A percentile compares a stretch with the other conserved stretches of the same genome.
Evolutionary conservation across 1,140 invertebrate species (phyloP).

Genomic region (Drosophila lacertosa): DNA sequence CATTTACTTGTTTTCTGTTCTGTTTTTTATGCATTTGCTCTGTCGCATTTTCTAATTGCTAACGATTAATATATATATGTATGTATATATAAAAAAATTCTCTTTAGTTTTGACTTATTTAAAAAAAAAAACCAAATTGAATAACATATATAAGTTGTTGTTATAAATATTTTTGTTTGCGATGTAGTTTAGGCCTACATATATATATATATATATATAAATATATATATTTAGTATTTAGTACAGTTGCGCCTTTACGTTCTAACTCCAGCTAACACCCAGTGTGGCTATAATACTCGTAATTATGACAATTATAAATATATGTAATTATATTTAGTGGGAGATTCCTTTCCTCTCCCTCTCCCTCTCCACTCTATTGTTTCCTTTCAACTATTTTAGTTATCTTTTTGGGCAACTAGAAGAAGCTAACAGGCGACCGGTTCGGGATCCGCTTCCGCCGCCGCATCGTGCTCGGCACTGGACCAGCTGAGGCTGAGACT

Average conservation of each 20-base stretch:
- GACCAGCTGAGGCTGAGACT: slow-evolving; percentile 50
- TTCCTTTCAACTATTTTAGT: slow-evolving; percentile 16
- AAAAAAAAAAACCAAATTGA: slow-evolving; percentile 21
- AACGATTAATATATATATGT: slow-evolving; percentile 24
- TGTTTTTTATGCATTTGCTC: slow-evolving; percentile 39
- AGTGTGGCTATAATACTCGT: slow-evolving; percentile 34
- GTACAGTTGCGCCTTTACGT: slow-evolving; percentile 35
- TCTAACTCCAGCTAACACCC: too few relatives aligned
- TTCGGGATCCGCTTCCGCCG: slow-evolving; percentile 21
- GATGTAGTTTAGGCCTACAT: slow-evolving; percentile 13
- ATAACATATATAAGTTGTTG: slow-evolving; percentile 29
- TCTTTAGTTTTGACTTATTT: slow-evolving; percentile 33
- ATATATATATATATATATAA: too few relatives aligned
- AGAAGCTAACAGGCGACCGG: slow-evolving; percentile 62
- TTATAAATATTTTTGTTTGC: slow-evolving; percentile 3
- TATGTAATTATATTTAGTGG: slow-evolving; percentile 25
- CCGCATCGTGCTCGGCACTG: slow-evolving; percentile 22
- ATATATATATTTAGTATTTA: slow-evolving; percentile 36
- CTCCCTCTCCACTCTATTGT: too few relatives aligned
- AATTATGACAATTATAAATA: slow-evolving; percentile 25
- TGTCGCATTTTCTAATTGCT: slow-evolving; percentile 39
- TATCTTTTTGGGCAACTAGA: neutral
- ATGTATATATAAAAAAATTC: slow-evolving; percentile 34
- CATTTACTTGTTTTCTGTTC: slow-evolving; percentile 11
- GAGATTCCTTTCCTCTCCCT: neutral